phyloP scores from a whole-genome alignment of 2,888 invertebrate genomes.

The Rhingia rostrata region DNA sequence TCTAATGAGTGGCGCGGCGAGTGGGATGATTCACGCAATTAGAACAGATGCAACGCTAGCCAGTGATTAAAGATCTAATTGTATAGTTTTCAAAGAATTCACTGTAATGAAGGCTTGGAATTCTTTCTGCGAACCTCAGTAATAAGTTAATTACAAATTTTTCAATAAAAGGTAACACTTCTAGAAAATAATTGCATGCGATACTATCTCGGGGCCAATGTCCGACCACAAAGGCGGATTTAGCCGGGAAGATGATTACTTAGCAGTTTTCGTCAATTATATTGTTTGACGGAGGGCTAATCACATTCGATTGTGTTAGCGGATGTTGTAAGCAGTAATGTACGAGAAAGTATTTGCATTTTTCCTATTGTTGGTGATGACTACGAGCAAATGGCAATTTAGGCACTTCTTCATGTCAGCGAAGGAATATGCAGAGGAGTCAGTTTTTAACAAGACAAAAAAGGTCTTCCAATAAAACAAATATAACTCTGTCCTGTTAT shows the following conservation, averaged over 20 bases:
- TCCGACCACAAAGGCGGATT: conserved; percentile 65
- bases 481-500: no score
- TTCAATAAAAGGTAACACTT: conserved; percentile 45
- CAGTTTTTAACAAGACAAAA: no score
- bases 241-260: conserved; percentile 6
- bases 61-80: conserved; percentile 33
- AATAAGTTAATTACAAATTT: conserved; percentile 48
- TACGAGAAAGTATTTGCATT: no score
- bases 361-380: no score
- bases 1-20: conserved; percentile 11
- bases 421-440: no score
- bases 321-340: no score
- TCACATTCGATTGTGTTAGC: no score
- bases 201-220: conserved; percentile 35
- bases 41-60: conserved; percentile 50
- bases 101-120: conserved; percentile 37
- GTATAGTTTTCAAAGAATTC: conserved; percentile 48
- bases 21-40: conserved; percentile 48
- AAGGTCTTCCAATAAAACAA: no score
- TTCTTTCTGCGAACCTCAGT: conserved; percentile 29
- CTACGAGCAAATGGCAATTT: no score
- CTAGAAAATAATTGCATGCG: conserved; percentile 27
- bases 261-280: not conserved
- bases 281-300: not conserved
- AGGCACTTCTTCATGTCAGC: no score